phyloP scores from a whole-genome alignment of 2,113 vertebrate species.

The Picathartes gymnocephalus region DNA sequence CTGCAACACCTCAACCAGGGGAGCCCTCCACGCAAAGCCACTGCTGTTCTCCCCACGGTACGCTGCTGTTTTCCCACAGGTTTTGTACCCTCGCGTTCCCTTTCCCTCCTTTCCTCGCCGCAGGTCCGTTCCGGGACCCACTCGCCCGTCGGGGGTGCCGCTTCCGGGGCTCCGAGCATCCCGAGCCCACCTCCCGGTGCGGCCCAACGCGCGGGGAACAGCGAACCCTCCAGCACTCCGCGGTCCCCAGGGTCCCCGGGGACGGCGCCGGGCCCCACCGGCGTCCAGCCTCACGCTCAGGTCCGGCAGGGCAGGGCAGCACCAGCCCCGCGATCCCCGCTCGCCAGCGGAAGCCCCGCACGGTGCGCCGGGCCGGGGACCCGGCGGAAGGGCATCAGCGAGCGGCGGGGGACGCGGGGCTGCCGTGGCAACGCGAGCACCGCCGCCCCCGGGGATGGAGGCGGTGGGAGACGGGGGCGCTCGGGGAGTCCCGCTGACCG shows the following conservation, averaged over 20 bases:
- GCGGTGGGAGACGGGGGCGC: neutral
- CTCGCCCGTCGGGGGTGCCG: accelerated
- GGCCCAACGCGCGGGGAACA: neutral
- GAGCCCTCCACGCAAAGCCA: neutral
- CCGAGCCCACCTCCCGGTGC: neutral
- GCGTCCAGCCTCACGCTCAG: neutral
- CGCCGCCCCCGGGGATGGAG: neutral
- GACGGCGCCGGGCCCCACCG: neutral
- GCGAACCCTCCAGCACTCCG: neutral
- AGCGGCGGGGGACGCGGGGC: neutral
- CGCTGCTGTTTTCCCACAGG: accelerated
- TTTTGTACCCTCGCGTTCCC: neutral
- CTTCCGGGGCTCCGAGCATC: neutral
- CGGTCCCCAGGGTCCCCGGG: accelerated
- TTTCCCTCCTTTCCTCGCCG: accelerated
- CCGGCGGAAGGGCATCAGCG: neutral
- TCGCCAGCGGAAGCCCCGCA: neutral
- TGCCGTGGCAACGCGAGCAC: neutral
- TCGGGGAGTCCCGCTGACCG: too few species aligned
- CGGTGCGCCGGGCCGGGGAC: neutral
- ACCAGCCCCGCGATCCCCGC: neutral
- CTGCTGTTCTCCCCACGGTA: accelerated
- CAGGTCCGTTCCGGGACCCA: neutral
- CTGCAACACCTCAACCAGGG: neutral
- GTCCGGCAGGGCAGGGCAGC: neutral